Evolutionary conservation across 2,113 vertebrate species (phyloP).

Genomic region (Sander lucioperca): DNA sequence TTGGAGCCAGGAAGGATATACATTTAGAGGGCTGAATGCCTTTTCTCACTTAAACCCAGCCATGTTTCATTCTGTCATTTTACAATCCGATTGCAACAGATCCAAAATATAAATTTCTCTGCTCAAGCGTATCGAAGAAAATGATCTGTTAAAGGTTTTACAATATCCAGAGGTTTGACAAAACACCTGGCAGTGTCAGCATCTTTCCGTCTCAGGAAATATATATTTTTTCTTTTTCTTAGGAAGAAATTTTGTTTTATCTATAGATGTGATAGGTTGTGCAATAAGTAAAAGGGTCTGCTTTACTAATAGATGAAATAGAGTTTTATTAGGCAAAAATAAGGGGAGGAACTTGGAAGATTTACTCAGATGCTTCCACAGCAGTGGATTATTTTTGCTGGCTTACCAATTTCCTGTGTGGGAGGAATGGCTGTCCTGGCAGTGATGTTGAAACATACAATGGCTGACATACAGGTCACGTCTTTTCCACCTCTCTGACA

Average conservation of each 20-base stretch:
- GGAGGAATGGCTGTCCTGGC: slow-evolving; percentile 88
- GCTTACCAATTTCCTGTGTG: slow-evolving; percentile 87
- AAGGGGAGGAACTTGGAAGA: slow-evolving; percentile 5
- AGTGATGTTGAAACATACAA: slow-evolving; percentile 91
- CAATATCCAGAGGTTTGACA: neutral
- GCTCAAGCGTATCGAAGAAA: neutral
- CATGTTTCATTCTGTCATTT: slow-evolving; percentile 23
- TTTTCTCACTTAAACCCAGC: slow-evolving; percentile 23
- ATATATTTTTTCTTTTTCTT: neutral
- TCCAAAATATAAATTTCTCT: neutral
- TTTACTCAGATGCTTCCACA: slow-evolving; percentile 14
- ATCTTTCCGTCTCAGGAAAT: neutral
- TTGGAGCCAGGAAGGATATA: slow-evolving; percentile 40
- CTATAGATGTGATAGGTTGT: neutral
- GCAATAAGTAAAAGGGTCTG: neutral
- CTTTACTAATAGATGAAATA: neutral
- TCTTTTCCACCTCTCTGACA: slow-evolving; percentile 91
- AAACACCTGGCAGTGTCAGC: neutral
- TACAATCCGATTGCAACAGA: neutral
- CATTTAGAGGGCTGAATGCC: neutral
- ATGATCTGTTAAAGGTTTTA: slow-evolving; percentile 7
- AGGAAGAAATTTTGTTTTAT: neutral
- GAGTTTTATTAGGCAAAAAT: slow-evolving; percentile 16
- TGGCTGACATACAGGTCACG: slow-evolving; percentile 93
- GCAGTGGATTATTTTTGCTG: slow-evolving; percentile 61